Percentiles rank a stretch among this genome's conserved stretches.
Conservation (phyloP, 1,140 invertebrate genomes). For the Bombus pyrosoma region DNA sequence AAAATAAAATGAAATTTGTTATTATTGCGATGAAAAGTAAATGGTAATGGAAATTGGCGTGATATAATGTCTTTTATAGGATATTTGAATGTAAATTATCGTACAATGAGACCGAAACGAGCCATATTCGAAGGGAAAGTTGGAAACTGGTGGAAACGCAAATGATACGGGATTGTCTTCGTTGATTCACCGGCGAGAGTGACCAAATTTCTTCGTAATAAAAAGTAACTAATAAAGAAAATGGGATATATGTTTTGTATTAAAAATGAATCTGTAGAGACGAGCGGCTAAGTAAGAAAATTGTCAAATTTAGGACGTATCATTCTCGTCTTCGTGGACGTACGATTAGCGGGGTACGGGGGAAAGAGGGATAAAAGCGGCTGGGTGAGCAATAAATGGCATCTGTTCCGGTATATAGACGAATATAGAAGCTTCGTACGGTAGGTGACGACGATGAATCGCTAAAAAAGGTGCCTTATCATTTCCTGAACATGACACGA, state of each 20-base stretch:
- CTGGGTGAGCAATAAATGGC: background rate
- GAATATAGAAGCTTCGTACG: constrained; percentile 14
- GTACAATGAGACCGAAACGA: background rate
- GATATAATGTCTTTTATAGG: background rate
- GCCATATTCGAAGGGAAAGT: background rate
- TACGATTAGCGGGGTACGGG: background rate
- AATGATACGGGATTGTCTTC: background rate
- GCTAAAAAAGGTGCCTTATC: background rate
- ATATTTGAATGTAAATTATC: background rate
- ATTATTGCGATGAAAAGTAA: background rate
- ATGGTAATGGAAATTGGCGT: background rate
- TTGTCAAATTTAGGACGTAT: too few species aligned
- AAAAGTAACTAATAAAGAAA: too few species aligned
- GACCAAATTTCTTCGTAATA: background rate
- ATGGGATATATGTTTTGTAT: too few species aligned
- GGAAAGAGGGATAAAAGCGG: background rate
- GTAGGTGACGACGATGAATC: constrained; percentile 25
- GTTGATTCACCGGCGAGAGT: background rate
- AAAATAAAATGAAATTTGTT: background rate
- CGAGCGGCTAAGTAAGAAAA: too few species aligned
- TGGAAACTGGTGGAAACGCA: background rate
- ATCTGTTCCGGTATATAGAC: background rate
- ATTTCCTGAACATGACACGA: constrained; percentile 47
- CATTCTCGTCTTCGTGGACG: background rate
- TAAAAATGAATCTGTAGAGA: too few species aligned